Evolutionary conservation across 2,113 vertebrate species (phyloP).

Genomic region (Patagioenas fasciata): DNA sequence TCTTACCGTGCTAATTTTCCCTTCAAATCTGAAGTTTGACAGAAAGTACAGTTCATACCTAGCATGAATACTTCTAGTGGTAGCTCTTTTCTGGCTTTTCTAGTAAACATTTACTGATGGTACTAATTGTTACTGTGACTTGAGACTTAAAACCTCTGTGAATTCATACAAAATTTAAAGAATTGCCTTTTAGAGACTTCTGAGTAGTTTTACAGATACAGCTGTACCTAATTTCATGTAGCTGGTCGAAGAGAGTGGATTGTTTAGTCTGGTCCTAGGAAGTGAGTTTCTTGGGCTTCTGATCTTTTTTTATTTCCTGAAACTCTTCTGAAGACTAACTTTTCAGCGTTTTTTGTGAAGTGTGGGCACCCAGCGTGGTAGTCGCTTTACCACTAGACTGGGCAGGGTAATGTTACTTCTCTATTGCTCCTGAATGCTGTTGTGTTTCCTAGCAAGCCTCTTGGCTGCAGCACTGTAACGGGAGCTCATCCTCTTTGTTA

Average conservation of each 20-base stretch:
- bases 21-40: background rate
- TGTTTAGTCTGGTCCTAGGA: background rate
- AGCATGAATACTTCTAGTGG: background rate
- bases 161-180: background rate
- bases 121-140: background rate
- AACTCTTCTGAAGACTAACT: background rate
- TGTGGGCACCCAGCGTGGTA: background rate
- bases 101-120: background rate
- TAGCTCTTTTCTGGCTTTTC: background rate
- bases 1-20: background rate
- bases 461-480: background rate
- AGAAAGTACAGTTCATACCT: background rate
- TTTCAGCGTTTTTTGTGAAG: background rate
- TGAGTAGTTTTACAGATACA: background rate
- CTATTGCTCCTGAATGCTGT: background rate
- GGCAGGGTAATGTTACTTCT: background rate
- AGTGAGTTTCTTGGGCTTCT: background rate
- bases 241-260: background rate
- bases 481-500: background rate
- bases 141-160: background rate
- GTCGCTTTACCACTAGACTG: background rate
- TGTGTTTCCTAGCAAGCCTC: background rate
- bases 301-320: background rate
- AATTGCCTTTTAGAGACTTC: background rate
- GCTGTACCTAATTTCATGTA: background rate